Percentiles rank a stretch among this genome's conserved stretches.
phyloP scores from a whole-genome alignment of 1,140 invertebrate species.

The Lepidurus couesii region DNA sequence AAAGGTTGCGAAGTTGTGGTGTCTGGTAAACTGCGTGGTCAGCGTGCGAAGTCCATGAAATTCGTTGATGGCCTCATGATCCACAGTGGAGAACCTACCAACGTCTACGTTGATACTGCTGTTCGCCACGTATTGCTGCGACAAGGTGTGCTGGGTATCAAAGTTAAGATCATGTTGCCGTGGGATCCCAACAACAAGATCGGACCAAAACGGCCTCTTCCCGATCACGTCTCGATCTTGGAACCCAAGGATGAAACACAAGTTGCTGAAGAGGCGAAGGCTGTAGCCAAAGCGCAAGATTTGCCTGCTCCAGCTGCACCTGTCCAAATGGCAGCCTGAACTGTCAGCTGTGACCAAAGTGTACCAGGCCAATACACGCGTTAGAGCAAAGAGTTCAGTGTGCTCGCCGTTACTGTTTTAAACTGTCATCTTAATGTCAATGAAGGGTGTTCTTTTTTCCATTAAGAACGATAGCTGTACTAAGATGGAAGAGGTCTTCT shows the following conservation, averaged over 20 bases:
- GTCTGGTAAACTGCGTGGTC: slow-evolving; percentile 95
- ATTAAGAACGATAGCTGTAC: too few relatives aligned
- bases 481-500: too few relatives aligned
- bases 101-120: slow-evolving; percentile 96
- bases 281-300: slow-evolving; percentile 14
- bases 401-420: too few relatives aligned
- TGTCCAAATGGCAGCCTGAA: slow-evolving; percentile 17
- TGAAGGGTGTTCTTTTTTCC: too few relatives aligned
- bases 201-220: slow-evolving; percentile 93
- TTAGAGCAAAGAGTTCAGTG: background rate
- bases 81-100: slow-evolving; percentile 96
- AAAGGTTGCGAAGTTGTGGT: slow-evolving; percentile 97
- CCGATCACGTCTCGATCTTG: slow-evolving; percentile 91
- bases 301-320: slow-evolving; percentile 17
- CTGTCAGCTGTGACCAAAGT: background rate
- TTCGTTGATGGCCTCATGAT: slow-evolving; percentile 99
- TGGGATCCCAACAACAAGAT: slow-evolving; percentile 95
- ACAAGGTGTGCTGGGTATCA: slow-evolving; percentile 87
- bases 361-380: slow-evolving; percentile 3
- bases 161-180: slow-evolving; percentile 99
- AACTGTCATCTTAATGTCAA: too few relatives aligned
- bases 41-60: slow-evolving; percentile 99
- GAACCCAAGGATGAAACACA: slow-evolving; percentile 83
- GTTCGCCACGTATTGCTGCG: slow-evolving; percentile 94
- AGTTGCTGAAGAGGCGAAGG: slow-evolving; percentile 41